Evolutionary conservation across 1,140 invertebrate genomes (phyloP).

Genomic region (Scaptomyza pallida): DNA sequence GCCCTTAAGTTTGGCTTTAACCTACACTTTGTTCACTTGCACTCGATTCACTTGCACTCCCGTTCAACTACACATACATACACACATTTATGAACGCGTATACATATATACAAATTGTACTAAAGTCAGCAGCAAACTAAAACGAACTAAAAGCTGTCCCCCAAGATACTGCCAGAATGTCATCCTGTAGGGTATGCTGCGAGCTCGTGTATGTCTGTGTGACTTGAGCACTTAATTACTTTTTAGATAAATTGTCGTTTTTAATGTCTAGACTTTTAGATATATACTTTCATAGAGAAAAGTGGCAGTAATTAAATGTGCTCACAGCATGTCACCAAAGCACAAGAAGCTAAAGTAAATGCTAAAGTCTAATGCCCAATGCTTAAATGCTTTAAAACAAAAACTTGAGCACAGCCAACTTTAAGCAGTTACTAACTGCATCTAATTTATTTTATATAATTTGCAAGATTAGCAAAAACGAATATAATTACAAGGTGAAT

Average conservation of each 20-base stretch:
- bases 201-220: conserved; percentile 32
- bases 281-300: conserved; percentile 76
- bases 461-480: conserved; percentile 23
- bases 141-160: conserved; percentile 11
- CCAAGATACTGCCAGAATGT: conserved; percentile 8
- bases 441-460: conserved; percentile 33
- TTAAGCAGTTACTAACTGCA: conserved; percentile 2
- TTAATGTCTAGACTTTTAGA: conserved; percentile 78
- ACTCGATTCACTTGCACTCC: not conserved
- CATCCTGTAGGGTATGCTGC: not conserved
- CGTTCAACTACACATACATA: conserved; percentile 7
- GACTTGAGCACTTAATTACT: conserved; percentile 81
- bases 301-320: conserved; percentile 81
- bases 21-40: conserved; percentile 2
- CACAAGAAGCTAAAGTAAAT: conserved; percentile 29
- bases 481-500: conserved; percentile 42
- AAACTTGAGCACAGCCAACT: conserved; percentile 1
- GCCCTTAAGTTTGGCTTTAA: conserved; percentile 37
- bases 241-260: conserved; percentile 83
- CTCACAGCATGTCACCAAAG: conserved; percentile 63
- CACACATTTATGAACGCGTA: too few species aligned
- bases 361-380: conserved; percentile 56
- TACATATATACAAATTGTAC: conserved; percentile 66
- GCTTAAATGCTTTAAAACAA: conserved; percentile 39
- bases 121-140: conserved; percentile 65